phyloP scores from a whole-genome alignment of 23 tunicate genomes.

The Corella eumyota region DNA sequence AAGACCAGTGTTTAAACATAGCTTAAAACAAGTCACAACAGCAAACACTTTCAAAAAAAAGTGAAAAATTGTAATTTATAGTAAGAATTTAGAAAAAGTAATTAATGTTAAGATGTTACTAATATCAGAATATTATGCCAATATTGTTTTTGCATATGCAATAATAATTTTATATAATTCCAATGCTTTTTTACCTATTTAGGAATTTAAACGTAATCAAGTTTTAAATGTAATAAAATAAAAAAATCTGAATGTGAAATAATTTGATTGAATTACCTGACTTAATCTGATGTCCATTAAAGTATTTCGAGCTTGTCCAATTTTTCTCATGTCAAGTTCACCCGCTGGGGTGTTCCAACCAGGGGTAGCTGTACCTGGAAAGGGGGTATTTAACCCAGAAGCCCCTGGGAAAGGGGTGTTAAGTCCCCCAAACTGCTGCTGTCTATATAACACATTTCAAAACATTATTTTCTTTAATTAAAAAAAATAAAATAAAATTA shows the following conservation, averaged over 20 bases:
- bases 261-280: slow-evolving; percentile 36
- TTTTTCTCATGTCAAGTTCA: slow-evolving; percentile 95
- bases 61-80: no score
- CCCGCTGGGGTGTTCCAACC: slow-evolving; percentile 93
- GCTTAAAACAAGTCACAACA: no score
- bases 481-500: neutral
- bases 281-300: slow-evolving; percentile 97
- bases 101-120: no score
- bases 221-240: neutral
- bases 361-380: slow-evolving; percentile 84
- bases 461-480: neutral
- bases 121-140: neutral
- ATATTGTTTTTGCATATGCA: neutral
- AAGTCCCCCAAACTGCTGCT: slow-evolving; percentile 79
- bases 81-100: no score
- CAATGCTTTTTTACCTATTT: neutral
- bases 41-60: no score
- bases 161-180: neutral
- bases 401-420: slow-evolving; percentile 91
- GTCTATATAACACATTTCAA: slow-evolving; percentile 17
- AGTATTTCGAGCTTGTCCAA: slow-evolving; percentile 98
- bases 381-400: slow-evolving; percentile 80
- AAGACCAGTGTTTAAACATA: no score
- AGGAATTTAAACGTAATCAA: neutral
- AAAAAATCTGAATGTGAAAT: neutral